Percentiles rank a stretch among this genome's conserved stretches.
These are phyloP conservation scores for Microplitis manilae DNA, from an alignment of 2,888 invertebrate genomes.

Conservation along the genomic window DNA sequence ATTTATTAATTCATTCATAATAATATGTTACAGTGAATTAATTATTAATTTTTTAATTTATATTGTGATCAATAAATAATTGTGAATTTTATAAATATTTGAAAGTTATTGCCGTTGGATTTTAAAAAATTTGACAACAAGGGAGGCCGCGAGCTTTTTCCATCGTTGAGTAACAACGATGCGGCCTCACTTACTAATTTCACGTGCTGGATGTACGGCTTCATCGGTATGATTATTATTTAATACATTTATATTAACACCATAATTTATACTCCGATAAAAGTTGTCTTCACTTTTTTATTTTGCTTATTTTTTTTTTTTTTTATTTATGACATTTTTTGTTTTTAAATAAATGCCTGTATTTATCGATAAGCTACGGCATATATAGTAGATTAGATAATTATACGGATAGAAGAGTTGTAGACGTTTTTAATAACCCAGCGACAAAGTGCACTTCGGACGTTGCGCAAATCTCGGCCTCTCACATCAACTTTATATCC, in stretches of 20 bases:
- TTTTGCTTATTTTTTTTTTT: not conserved
- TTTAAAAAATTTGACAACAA: constrained; percentile 17
- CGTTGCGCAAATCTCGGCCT: constrained; percentile 42
- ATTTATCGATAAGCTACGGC: constrained; percentile 20
- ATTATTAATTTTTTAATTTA: not conserved
- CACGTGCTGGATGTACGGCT: constrained; percentile 40
- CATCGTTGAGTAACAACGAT: constrained; percentile 29
- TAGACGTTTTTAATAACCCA: constrained; percentile 4
- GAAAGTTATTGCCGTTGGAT: constrained; percentile 4
- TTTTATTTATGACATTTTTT: not conserved
- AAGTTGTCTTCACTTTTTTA: constrained; percentile 12
- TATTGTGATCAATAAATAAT: not conserved
- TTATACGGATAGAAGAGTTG: constrained; percentile 7
- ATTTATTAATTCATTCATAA: not conserved
- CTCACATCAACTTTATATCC: constrained; percentile 29
- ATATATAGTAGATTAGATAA: constrained; percentile 21
- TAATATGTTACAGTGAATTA: not conserved
- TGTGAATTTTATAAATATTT: not conserved
- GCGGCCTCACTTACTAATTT: constrained; percentile 28
- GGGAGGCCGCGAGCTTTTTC: constrained; percentile 4
- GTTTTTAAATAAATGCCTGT: not conserved
- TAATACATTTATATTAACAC: not conserved
- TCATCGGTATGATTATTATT: constrained; percentile 26
- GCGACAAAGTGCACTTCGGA: constrained; percentile 41
- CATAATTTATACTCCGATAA: not conserved